These are phyloP conservation scores for Halictus rubicundus DNA, from an alignment of 1,140 invertebrate genomes.

Conservation along the genomic window DNA sequence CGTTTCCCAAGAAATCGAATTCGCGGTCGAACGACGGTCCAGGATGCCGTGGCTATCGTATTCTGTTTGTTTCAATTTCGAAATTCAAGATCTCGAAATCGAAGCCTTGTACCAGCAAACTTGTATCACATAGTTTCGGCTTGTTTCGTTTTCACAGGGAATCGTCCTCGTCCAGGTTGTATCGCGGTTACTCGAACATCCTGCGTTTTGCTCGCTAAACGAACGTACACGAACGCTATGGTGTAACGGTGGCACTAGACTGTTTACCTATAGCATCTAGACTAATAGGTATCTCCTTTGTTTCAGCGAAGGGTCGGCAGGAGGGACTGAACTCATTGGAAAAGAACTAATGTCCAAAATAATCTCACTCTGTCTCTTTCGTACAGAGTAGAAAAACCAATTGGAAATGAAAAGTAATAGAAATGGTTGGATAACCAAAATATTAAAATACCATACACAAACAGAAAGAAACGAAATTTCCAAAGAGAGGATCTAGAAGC, in stretches of 20 bases:
- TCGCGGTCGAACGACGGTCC: too few relatives aligned
- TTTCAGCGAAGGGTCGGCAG: not conserved
- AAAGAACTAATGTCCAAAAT: constrained; percentile 9
- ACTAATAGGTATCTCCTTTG: not conserved
- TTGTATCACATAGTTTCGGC: too few relatives aligned
- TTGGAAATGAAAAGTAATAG: not conserved
- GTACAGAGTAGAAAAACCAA: not conserved
- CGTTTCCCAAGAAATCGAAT: too few relatives aligned
- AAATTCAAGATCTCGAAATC: too few relatives aligned
- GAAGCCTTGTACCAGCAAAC: too few relatives aligned
- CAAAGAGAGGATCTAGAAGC: not conserved
- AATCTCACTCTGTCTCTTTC: not conserved
- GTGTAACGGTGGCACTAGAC: constrained; percentile 26
- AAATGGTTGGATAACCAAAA: not conserved
- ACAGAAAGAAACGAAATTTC: not conserved
- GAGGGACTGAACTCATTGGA: not conserved
- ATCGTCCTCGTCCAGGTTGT: too few relatives aligned
- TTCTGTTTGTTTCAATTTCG: too few relatives aligned
- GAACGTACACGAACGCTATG: constrained; percentile 9
- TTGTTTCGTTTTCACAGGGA: too few relatives aligned
- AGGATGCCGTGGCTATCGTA: too few relatives aligned
- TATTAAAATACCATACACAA: not conserved
- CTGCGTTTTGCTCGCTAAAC: not conserved
- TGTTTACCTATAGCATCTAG: not conserved
- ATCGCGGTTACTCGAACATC: too few relatives aligned